Conservation (phyloP, 2,797 vertebrate species). For the Cyprinodon diabolis region DNA sequence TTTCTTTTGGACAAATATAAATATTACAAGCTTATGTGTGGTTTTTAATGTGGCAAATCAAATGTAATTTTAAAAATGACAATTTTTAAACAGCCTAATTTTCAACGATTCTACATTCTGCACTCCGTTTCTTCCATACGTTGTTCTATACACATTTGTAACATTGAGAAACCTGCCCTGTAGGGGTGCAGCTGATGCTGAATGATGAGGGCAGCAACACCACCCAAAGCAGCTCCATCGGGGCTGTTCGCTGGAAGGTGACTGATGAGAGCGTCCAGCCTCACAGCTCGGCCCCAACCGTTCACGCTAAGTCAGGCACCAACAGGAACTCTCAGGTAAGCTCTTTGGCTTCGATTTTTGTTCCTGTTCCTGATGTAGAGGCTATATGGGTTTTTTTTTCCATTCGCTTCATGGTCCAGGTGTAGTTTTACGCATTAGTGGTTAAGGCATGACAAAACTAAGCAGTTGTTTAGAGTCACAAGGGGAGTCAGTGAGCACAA, state of each 20-base stretch:
- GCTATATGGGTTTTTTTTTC: neutral
- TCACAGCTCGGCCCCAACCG: slow-evolving; percentile 76
- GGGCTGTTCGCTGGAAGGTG: slow-evolving; percentile 74
- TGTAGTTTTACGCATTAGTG: neutral
- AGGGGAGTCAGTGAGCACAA: too few relatives aligned
- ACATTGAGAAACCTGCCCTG: neutral
- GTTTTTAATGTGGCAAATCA: neutral
- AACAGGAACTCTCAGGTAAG: slow-evolving; percentile 60
- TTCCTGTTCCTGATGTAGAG: neutral
- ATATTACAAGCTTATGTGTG: neutral
- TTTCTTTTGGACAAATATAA: neutral
- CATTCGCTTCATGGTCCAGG: too few relatives aligned
- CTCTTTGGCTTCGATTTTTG: too few relatives aligned
- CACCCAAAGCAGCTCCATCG: slow-evolving; percentile 76
- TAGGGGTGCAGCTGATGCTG: slow-evolving; percentile 30
- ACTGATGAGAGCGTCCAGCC: slow-evolving; percentile 63
- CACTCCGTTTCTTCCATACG: neutral
- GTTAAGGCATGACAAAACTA: neutral
- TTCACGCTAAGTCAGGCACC: slow-evolving; percentile 12
- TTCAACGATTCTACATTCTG: neutral
- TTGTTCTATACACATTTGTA: too few relatives aligned
- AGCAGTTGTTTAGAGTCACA: too few relatives aligned
- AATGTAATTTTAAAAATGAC: neutral
- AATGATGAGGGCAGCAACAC: slow-evolving; percentile 29
- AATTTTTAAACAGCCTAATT: neutral